Conservation (phyloP, 2,113 vertebrate species). For the Rhinogobius similis region DNA sequence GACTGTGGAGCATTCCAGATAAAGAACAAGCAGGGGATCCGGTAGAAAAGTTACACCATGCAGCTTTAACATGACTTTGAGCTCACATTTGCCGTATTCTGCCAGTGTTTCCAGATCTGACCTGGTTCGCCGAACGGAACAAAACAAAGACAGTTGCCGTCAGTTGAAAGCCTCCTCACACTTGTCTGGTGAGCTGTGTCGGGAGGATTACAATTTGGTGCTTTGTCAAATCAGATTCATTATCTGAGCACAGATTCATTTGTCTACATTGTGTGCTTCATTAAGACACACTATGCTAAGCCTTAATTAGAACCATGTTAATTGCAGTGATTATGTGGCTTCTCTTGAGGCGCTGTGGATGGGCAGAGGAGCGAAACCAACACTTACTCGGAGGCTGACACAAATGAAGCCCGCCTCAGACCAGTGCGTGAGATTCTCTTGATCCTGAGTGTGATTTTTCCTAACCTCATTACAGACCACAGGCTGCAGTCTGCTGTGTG, state of each 20-base stretch:
- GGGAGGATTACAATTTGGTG: slow-evolving; percentile 69
- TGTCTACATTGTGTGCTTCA: slow-evolving; percentile 63
- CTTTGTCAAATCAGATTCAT: slow-evolving; percentile 75
- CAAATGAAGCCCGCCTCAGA: slow-evolving; percentile 28
- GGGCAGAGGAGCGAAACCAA: slow-evolving; percentile 51
- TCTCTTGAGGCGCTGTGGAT: slow-evolving; percentile 61
- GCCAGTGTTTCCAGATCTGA: neutral
- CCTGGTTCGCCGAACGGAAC: neutral
- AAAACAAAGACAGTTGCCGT: neutral
- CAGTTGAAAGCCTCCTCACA: neutral
- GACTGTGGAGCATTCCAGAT: too few relatives aligned
- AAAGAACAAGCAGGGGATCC: too few relatives aligned
- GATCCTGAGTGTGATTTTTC: slow-evolving; percentile 37
- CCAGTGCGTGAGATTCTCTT: slow-evolving; percentile 12
- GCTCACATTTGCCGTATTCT: too few relatives aligned
- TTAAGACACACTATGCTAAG: slow-evolving; percentile 65
- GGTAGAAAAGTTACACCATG: too few relatives aligned
- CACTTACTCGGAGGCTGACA: slow-evolving; percentile 49
- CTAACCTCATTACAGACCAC: slow-evolving; percentile 50
- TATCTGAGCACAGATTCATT: slow-evolving; percentile 72
- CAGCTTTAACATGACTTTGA: too few relatives aligned
- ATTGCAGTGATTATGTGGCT: slow-evolving; percentile 73
- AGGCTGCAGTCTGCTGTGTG: slow-evolving; percentile 28
- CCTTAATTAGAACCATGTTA: slow-evolving; percentile 69
- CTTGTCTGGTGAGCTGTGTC: slow-evolving; percentile 39